Conservation (phyloP, 2,888 invertebrate species). For the Hipparchia semele region DNA sequence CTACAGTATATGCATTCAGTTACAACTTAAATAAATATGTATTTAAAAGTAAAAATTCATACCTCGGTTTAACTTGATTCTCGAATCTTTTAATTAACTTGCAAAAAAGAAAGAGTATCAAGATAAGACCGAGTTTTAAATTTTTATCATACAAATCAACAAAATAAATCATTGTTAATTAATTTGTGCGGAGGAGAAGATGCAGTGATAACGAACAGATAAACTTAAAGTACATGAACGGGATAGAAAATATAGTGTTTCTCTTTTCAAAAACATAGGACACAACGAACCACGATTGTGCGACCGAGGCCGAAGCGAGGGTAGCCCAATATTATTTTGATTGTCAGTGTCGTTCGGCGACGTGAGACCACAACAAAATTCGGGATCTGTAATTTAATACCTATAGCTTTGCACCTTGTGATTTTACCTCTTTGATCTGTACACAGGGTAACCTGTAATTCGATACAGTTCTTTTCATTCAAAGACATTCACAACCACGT, state of each 20-base stretch:
- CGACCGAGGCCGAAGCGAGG: conserved; percentile 80
- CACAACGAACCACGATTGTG: conserved; percentile 85
- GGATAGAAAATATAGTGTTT: conserved; percentile 56
- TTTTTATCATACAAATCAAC: conserved; percentile 5
- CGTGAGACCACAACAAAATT: conserved; percentile 93
- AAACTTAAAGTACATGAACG: conserved; percentile 27
- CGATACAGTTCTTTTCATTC: too few species aligned
- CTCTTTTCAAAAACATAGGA: conserved; percentile 82
- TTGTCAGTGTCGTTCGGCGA: conserved; percentile 90
- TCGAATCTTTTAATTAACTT: conserved; percentile 1
- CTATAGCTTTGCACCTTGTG: conserved; percentile 29
- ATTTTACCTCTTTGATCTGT: neutral
- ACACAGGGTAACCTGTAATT: too few species aligned
- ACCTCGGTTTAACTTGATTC: conserved; percentile 26
- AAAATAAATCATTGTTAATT: neutral
- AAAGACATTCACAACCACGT: too few species aligned
- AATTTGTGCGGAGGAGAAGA: conserved; percentile 29
- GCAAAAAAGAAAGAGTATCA: conserved; percentile 24
- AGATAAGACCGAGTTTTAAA: conserved; percentile 22
- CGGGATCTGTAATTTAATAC: conserved; percentile 89
- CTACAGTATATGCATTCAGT: conserved; percentile 30
- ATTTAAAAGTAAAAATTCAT: conserved; percentile 17
- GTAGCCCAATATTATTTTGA: conserved; percentile 81
- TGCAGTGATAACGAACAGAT: conserved; percentile 33
- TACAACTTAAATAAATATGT: conserved; percentile 21